Percentiles rank a stretch among this genome's conserved stretches.
Evolutionary conservation across 1,140 invertebrate genomes (phyloP).

Genomic region (Charaxes varanes): DNA sequence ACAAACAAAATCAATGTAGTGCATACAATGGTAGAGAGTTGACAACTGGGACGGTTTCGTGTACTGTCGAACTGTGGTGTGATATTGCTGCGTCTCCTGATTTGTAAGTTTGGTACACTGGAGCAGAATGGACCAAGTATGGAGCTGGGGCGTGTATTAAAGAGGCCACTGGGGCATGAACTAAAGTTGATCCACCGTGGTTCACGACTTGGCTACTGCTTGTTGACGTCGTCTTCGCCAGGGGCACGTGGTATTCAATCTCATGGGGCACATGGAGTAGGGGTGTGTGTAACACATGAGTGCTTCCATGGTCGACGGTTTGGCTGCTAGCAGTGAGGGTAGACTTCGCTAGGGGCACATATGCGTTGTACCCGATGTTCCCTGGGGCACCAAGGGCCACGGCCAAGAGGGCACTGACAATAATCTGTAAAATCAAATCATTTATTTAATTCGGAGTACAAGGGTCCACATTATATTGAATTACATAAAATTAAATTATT

Average conservation of each 20-base stretch:
- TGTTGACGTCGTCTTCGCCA: conserved; percentile 43
- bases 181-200: conserved; percentile 41
- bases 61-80: conserved; percentile 44
- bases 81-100: conserved; percentile 45
- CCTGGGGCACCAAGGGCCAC: conserved; percentile 54
- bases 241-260: conserved; percentile 30
- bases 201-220: conserved; percentile 52
- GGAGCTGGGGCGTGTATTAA: conserved; percentile 35
- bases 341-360: conserved; percentile 38
- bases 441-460: no score
- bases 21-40: conserved; percentile 30
- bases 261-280: conserved; percentile 44
- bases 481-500: no score
- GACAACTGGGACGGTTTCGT: conserved; percentile 45
- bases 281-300: conserved; percentile 29
- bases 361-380: conserved; percentile 31
- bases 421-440: conserved; percentile 40
- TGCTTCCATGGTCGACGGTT: conserved; percentile 49
- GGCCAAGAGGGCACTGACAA: conserved; percentile 62
- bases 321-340: conserved; percentile 49
- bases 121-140: conserved; percentile 22
- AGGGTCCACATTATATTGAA: no score
- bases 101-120: conserved; percentile 38
- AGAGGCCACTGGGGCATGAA: conserved; percentile 45
- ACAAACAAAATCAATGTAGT: conserved; percentile 21